Base-by-base conservation (phyloP, 2,888 invertebrate species). In the Chrysopilus asiliformis region DNA sequence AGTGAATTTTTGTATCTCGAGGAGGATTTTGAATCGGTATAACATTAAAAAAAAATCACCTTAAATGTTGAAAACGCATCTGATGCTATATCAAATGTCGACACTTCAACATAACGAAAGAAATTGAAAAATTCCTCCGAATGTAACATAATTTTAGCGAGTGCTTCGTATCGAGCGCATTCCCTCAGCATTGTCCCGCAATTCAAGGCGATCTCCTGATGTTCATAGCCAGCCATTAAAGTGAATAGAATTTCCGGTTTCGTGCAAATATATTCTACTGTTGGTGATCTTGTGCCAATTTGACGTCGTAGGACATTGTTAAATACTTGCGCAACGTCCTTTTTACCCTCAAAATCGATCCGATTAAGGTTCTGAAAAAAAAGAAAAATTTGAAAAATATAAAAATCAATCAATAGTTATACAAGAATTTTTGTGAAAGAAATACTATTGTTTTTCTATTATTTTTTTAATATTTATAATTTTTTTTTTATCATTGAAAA, bases 1-100 rank as follows among this genome's bases (percentile, higher is more conserved):
- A n/a, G n/a, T n/a, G n/a, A n/a, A n/a, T 26, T 10, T 26, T 26
- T 6, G 8, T 13, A 26, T n/a, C n/a, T n/a, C n/a, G n/a, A n/a
- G n/a, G n/a, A 13, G 20, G 13, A 33, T 13, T n/a, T n/a, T n/a
- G n/a, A n/a, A n/a, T n/a, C n/a, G n/a, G n/a, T n/a, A n/a, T n/a
- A n/a, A n/a, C n/a, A n/a, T n/a, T n/a, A n/a, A n/a, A n/a, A n/a
- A n/a, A n/a, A n/a, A 40, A 45, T 47, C 64, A 91, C 94, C 82
- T 99, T 99, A 74, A 99, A 98, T 50, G 98, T 98, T 63, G 97
- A 93, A 72, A 99, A 99, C 68, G 98, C 98, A 80, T 99, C 98
- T 49, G 97, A 97, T 62, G 98, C 98, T 62, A 99, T 97, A 75
- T 99, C 98, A 74, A 99, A 99, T 49, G 97, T 97, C 50, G 97